A percentile compares a stretch with the other conserved stretches of the same genome.
Evolutionary conservation across 2,888 invertebrate species (phyloP).

Genomic region (Patella pellucida): DNA sequence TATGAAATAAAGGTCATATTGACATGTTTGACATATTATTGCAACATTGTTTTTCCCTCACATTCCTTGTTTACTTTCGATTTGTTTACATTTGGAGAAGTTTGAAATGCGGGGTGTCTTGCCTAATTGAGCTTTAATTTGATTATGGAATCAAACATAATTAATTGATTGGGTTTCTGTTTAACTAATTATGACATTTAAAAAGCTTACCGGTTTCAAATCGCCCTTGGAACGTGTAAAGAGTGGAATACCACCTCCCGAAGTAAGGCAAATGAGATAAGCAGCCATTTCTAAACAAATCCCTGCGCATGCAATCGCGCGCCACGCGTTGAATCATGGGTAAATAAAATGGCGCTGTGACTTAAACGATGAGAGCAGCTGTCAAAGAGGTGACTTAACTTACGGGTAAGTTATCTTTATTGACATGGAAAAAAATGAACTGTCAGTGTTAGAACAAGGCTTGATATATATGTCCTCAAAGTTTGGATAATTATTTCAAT

Average conservation of each 20-base stretch:
- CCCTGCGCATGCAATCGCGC: slow-evolving; percentile 40
- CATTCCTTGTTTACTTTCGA: background rate
- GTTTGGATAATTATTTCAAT: too few relatives aligned
- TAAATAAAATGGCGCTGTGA: slow-evolving; percentile 48
- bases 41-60: too few relatives aligned
- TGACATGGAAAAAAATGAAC: background rate
- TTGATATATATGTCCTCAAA: too few relatives aligned
- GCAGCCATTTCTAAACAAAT: slow-evolving; percentile 78
- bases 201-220: slow-evolving; percentile 74
- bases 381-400: slow-evolving; percentile 37
- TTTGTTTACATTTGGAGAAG: background rate
- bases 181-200: background rate
- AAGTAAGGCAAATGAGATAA: slow-evolving; percentile 85
- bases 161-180: too few relatives aligned
- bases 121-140: background rate
- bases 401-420: slow-evolving; percentile 26
- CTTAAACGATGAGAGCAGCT: slow-evolving; percentile 40
- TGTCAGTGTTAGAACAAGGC: too few relatives aligned
- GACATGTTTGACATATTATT: too few relatives aligned
- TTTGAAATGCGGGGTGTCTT: background rate
- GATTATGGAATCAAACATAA: background rate
- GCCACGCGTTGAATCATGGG: slow-evolving; percentile 38
- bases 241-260: slow-evolving; percentile 88
- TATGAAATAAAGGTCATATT: too few relatives aligned
- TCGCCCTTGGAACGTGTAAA: slow-evolving; percentile 88